Evolutionary conservation across 2,113 vertebrate genomes (phyloP).

Genomic region (Mastomys coucha): DNA sequence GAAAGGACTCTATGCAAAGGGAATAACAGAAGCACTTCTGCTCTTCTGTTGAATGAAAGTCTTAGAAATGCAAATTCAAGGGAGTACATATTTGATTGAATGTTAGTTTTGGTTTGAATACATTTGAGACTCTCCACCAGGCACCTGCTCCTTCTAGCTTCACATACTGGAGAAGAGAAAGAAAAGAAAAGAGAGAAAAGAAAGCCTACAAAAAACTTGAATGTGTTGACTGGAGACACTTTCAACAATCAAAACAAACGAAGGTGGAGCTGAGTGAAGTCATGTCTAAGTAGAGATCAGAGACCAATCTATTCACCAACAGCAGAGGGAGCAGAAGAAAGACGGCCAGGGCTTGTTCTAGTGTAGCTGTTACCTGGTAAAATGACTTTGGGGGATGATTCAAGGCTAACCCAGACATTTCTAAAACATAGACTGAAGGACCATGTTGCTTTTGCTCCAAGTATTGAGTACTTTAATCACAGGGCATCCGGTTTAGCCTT

Average conservation of each 20-base stretch:
- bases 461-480: background rate
- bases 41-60: constrained; percentile 62
- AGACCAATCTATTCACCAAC: constrained; percentile 50
- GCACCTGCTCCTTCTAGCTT: constrained; percentile 57
- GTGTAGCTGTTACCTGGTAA: background rate
- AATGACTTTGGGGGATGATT: background rate
- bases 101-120: constrained; percentile 56
- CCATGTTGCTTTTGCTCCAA: background rate
- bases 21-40: constrained; percentile 18
- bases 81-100: constrained; percentile 54
- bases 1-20: constrained; percentile 49
- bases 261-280: constrained; percentile 30
- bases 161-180: background rate
- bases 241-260: constrained; percentile 63
- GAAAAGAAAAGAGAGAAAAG: background rate
- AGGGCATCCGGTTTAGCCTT: background rate
- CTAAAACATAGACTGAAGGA: background rate
- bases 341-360: constrained; percentile 14
- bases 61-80: constrained; percentile 71
- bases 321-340: constrained; percentile 48
- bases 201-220: background rate
- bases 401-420: background rate
- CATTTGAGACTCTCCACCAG: constrained; percentile 49
- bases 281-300: constrained; percentile 36
- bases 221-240: constrained; percentile 44